Evolutionary conservation across 2,113 vertebrate genomes (phyloP), one percentile per base, ranked within the genome.

Genomic region (Callipepla squamata): DNA sequence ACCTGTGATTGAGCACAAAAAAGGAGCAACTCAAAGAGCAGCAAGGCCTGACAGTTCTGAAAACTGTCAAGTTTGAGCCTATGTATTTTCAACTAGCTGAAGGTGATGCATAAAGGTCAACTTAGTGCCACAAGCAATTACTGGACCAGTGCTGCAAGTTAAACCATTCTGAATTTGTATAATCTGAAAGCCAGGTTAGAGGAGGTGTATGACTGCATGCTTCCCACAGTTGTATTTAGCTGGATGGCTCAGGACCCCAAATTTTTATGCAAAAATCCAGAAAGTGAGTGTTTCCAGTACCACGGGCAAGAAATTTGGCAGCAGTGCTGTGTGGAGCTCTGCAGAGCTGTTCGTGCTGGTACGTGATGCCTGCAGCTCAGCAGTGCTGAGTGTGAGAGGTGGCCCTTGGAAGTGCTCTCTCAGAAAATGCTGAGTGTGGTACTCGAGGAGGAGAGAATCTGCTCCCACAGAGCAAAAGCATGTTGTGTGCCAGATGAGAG

Each of bases 141-240:
- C 9, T 4, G 19, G 42, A 2, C 3, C 22, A 25, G 10, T 19
- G 21, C 17, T 94, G 65, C 11, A 14, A 42, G 11, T 75, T 0
- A 36, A 78, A 38, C 3, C 11, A 1, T 13, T 40, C 36, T 2
- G 36, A 55, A 19, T 16, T 26, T 59, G 16, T 1, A 25, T 38
- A 21, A 6, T 38, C 2, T 0, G 38, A 80, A 85, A 21, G 12
- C 13, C 6, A 2, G 0, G 2, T 26, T 59, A 9, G 79, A 70
- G 12, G 0, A 7, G 7, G 4, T 11, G 1, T 0, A 0, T 8
- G 16, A 22, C 62, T 58, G 15, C 11, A 2, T 4, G 1, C 10
- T 32, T 26, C 1, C 34, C 22, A 11, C 5, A 10, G 45, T 9
- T 1, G 0, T 1, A 0, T 19, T 13, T 4, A n/a, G 30, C 36